Base-by-base conservation (phyloP, 2,888 invertebrate genomes). In the Schizaphis graminum region DNA sequence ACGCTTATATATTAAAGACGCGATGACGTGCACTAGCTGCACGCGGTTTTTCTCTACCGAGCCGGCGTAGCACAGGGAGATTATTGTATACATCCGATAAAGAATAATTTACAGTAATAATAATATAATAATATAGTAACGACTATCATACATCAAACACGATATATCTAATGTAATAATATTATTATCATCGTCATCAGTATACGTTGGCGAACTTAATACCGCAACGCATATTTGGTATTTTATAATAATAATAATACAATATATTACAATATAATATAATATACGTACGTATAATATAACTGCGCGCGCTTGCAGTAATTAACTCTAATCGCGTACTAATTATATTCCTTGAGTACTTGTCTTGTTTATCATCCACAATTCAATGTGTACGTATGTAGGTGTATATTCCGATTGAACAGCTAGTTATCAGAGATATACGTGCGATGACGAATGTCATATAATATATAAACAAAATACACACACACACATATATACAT, bases 101-200 rank as follows among this genome's bases (percentile, higher is more conserved):
- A 77, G n/a, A 67, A 67, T 67, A 67, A 67, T 67, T n/a, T 67
- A 67, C 67, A 41, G 26, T 85, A 85, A 84, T 84, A 77, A 16
- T 85, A 85, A 84, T 84, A 77, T 77, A 57, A 67, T 67, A 77
- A 77, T 41, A 77, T 35, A 77, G 77, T 77, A 35, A 35, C 77
- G 7, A 3, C 77, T 77, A 35, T 41, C 8, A 77, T 77, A 77
- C 35, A 77, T 77, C 35, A 8, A 35, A 21, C n/a, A 21, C 77
- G 21, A 35, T 77, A 77, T 35, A 77, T 77, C 35, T 35, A 77
- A 35, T 35, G 21, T 35, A 77, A 41, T 77, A 77, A 77, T 77
- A 77, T 35, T 77, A 77, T 77, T 77, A 77, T 35, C 67, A 35
- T 67, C 67, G 67, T 67, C 77, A 77, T 77, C 28, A n/a, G 77